Evolutionary conservation across 2,888 invertebrate species (phyloP), one percentile per base, ranked within the genome.

Genomic region (Melolontha melolontha): DNA sequence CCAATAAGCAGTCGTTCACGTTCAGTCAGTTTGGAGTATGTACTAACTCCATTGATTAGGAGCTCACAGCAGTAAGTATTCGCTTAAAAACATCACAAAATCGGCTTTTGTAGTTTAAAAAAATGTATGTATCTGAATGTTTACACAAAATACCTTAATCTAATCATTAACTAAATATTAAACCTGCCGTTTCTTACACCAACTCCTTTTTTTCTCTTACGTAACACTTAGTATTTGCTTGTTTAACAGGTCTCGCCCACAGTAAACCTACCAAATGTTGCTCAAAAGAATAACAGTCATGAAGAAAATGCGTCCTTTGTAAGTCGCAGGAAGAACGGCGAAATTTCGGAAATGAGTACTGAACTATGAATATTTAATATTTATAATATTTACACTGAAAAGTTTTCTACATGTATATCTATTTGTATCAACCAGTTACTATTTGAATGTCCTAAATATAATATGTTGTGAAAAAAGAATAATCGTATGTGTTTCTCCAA

Each of bases 341-440:
- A 78, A 64, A 66, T 74, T 51, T 86, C 88, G 69, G 90, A 90
- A 85, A 90, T 90, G 90, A 90, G 90, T 82, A 90, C 90, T 72
- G 90, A 90, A 83, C 87, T 90, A 79, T 89, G 80, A 85, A 76
- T 55, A 68, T 65, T 59, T 63, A 67, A 34, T 34, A 34, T 42
- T 65, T 66, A 55, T 55, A 59, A 40, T 62, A 65, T 68, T 55
- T 68, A 68, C 54, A 50, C 66, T 62, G 52, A 54, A 42, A 67
- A 29, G 51, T 62, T 68, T 71, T 71, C 66, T 71, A 71, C 64
- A 57, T 64, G 67, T 68, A 54, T 62, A 70, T 65, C 66, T 66
- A 64, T 62, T 68, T 70, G 66, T 71, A 68, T 66, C 12, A 66
- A 69, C 44, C 17, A 52, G 22, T 49, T 42, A 52, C 49, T 62